Conservation (phyloP, 2,113 vertebrate species). For the Crotophaga sulcirostris region DNA sequence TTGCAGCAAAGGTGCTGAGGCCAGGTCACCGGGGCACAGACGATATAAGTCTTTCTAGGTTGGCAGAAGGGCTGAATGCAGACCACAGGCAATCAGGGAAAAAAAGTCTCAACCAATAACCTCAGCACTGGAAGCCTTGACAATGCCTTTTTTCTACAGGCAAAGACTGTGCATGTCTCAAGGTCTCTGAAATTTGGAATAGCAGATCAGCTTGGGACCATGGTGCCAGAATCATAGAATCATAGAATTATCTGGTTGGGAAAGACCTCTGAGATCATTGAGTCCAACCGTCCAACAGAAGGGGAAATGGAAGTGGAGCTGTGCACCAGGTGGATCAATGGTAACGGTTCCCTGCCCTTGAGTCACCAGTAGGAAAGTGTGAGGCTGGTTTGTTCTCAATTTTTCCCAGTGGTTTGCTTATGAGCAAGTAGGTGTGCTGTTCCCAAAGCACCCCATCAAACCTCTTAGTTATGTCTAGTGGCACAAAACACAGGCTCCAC, state of each 20-base stretch:
- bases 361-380: neutral
- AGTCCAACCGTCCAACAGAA: no score
- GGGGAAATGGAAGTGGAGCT: neutral
- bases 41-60: neutral
- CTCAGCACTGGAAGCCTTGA: neutral
- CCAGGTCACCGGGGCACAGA: neutral
- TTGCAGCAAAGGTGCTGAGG: constrained; percentile 7
- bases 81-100: neutral
- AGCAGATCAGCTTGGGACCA: neutral
- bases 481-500: neutral
- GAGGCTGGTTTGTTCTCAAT: neutral
- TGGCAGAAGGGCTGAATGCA: neutral
- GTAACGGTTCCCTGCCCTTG: neutral
- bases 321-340: rapidly evolving
- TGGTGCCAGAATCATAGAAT: no score
- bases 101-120: neutral
- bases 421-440: rapidly evolving
- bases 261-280: no score
- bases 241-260: no score
- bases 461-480: neutral
- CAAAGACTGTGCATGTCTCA: neutral
- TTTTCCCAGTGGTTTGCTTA: neutral
- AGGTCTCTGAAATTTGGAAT: neutral
- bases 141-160: neutral
- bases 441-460: neutral